phyloP scores from a whole-genome alignment of 2,797 vertebrate species.

The Premnoplex brunnescens region DNA sequence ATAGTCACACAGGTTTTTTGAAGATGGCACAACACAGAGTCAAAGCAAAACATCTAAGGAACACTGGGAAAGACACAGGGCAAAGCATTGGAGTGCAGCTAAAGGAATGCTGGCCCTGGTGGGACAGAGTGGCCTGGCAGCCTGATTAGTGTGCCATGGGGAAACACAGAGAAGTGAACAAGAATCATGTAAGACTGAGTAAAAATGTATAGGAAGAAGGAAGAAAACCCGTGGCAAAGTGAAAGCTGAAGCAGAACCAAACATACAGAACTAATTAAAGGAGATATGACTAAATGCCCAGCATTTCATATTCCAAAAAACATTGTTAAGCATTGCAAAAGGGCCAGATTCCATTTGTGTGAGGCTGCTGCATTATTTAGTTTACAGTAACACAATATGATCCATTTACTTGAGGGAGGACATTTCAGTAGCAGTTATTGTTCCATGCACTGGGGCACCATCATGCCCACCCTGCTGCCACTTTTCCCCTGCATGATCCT shows the following conservation, averaged over 20 bases:
- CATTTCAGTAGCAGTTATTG: not conserved
- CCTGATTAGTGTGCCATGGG: not conserved
- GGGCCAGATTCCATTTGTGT: not conserved
- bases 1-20: not conserved
- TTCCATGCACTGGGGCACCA: not conserved
- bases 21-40: not conserved
- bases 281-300: not conserved
- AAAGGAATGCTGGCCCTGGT: not conserved
- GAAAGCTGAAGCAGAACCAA: not conserved
- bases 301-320: not conserved
- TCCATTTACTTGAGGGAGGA: not conserved
- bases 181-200: not conserved
- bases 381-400: not conserved
- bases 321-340: not conserved
- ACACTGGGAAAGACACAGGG: not conserved
- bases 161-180: not conserved
- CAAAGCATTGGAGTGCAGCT: not conserved
- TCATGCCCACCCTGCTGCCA: not conserved
- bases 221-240: not conserved
- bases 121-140: not conserved
- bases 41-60: slow-evolving; percentile 20
- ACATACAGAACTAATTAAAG: not conserved
- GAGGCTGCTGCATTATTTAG: not conserved
- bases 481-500: not conserved
- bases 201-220: not conserved